A percentile compares a stretch with the other conserved stretches of the same genome.
phyloP scores from a whole-genome alignment of 1,140 invertebrate species.

The Saccostrea echinata region DNA sequence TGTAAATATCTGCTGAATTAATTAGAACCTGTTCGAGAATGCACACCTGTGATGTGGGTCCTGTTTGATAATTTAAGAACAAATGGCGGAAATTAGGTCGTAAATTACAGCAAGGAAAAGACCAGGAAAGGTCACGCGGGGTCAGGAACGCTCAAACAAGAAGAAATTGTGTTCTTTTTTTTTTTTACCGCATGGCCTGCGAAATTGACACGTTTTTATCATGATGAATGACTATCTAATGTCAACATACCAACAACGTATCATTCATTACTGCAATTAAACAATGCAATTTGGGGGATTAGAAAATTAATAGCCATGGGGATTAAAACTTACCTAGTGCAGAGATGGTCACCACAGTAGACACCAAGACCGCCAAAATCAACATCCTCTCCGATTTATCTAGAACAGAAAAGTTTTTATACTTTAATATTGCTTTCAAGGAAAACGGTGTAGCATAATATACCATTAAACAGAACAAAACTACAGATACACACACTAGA shows the following conservation, averaged over 20 bases:
- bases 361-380: background rate
- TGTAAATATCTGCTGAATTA: background rate
- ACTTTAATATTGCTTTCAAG: background rate
- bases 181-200: background rate
- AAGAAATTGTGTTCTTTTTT: background rate
- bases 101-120: background rate
- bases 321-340: slow-evolving; percentile 1
- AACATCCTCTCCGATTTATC: background rate
- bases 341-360: background rate
- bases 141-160: background rate
- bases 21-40: background rate
- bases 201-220: slow-evolving; percentile 24
- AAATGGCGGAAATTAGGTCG: background rate
- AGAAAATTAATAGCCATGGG: background rate
- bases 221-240: background rate
- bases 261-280: slow-evolving; percentile 33
- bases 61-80: background rate
- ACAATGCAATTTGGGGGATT: background rate
- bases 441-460: no score
- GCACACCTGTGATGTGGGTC: background rate
- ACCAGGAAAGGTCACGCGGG: background rate
- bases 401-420: background rate
- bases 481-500: no score
- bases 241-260: slow-evolving; percentile 4
- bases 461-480: no score